Percentiles rank a stretch among this genome's conserved stretches.
Evolutionary conservation across 2,888 invertebrate species (phyloP).

Genomic region (Phymatocera aterrima): DNA sequence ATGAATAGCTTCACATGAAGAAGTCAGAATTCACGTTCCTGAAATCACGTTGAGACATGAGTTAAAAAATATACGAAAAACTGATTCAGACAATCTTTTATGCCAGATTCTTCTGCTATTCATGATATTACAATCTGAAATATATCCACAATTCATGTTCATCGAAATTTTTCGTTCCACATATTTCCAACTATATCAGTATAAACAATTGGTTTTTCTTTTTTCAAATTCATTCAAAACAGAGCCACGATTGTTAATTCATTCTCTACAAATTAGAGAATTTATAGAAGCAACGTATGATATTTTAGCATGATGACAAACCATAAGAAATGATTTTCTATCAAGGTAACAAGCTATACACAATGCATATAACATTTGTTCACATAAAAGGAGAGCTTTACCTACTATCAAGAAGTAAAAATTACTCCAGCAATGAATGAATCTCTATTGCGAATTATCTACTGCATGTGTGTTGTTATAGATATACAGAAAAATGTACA

Average conservation of each 20-base stretch:
- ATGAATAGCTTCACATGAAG: background rate
- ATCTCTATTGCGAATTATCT: background rate
- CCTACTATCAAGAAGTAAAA: background rate
- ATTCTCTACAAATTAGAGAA: too few relatives aligned
- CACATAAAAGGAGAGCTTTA: background rate
- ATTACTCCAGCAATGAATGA: background rate
- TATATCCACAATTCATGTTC: background rate
- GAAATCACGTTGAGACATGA: background rate
- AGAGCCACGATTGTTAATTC: too few relatives aligned
- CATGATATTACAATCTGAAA: background rate
- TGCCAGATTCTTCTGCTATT: background rate
- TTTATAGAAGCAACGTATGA: background rate
- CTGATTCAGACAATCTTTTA: background rate
- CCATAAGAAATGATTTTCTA: background rate
- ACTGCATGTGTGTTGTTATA: background rate
- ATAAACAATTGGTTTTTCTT: too few relatives aligned
- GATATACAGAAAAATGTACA: background rate
- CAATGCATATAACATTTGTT: conserved; percentile 7
- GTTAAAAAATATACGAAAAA: background rate
- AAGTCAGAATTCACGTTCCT: background rate
- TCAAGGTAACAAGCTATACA: background rate
- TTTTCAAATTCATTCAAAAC: too few relatives aligned
- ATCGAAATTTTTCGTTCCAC: too few relatives aligned
- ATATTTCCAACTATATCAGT: too few relatives aligned
- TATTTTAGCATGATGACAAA: background rate